Conservation (phyloP, 1,140 invertebrate species). For the Diachasma alloeum region DNA sequence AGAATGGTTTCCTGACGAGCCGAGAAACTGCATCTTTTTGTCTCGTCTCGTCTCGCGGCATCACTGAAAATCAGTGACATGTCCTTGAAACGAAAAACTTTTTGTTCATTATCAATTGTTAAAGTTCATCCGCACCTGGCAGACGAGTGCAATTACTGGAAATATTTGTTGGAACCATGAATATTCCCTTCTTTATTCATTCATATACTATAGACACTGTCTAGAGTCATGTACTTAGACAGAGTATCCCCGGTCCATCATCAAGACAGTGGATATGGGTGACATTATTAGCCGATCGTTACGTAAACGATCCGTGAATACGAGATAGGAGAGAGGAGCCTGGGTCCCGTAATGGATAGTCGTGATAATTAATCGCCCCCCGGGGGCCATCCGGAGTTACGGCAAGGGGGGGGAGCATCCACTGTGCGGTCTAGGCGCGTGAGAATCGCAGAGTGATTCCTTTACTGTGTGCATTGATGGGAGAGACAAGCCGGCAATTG, state of each 20-base stretch:
- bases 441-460: constrained; percentile 5
- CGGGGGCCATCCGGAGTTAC: not conserved
- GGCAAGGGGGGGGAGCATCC: not conserved
- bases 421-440: not conserved
- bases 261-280: constrained; percentile 15
- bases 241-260: not conserved
- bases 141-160: too few species aligned
- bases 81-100: too few species aligned
- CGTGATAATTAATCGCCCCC: constrained; percentile 43
- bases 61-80: too few species aligned
- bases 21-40: too few species aligned
- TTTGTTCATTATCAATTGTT: too few species aligned
- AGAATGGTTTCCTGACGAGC: too few species aligned
- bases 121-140: too few species aligned
- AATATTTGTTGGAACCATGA: too few species aligned
- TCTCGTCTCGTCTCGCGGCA: too few species aligned
- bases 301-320: constrained; percentile 49
- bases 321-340: constrained; percentile 34
- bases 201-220: not conserved
- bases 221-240: not conserved
- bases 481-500: not conserved
- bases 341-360: constrained; percentile 37
- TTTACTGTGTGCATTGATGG: constrained; percentile 2
- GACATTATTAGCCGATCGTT: constrained; percentile 45
- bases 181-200: too few species aligned